Conservation (phyloP, 1,140 invertebrate species). For the Brachionus angularis region DNA sequence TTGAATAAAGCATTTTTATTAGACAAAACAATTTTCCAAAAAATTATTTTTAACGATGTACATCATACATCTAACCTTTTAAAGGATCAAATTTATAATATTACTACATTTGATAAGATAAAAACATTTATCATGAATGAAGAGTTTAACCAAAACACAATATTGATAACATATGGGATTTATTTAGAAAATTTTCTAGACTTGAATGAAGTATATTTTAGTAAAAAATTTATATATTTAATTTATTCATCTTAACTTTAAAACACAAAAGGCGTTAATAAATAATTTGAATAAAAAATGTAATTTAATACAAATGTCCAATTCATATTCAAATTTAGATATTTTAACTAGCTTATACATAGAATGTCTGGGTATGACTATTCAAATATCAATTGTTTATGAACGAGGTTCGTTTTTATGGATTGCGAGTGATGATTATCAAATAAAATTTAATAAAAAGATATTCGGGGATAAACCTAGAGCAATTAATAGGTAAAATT, state of each 20-base stretch:
- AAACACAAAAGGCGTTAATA: background rate
- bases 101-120: background rate
- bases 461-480: conserved; percentile 1
- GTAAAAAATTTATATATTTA: background rate
- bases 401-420: conserved; percentile 24
- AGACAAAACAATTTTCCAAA: background rate
- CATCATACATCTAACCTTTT: background rate
- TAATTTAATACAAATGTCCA: conserved; percentile 1
- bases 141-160: background rate
- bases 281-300: conserved; percentile 4
- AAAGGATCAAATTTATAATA: background rate
- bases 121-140: background rate
- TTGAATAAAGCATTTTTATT: conserved; percentile 1
- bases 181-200: conserved; percentile 4
- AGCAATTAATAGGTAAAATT: conserved; percentile 5
- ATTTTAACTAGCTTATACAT: conserved; percentile 18
- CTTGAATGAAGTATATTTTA: conserved; percentile 19
- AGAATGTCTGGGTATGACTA: conserved; percentile 4
- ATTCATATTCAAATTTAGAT: conserved; percentile 21
- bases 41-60: background rate
- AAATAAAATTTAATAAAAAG: background rate
- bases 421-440: conserved; percentile 32
- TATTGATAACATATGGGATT: conserved; percentile 11
- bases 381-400: conserved; percentile 28
- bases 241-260: no score